Evolutionary conservation across 2,113 vertebrate genomes (phyloP).

Genomic region (Ictalurus punctatus): DNA sequence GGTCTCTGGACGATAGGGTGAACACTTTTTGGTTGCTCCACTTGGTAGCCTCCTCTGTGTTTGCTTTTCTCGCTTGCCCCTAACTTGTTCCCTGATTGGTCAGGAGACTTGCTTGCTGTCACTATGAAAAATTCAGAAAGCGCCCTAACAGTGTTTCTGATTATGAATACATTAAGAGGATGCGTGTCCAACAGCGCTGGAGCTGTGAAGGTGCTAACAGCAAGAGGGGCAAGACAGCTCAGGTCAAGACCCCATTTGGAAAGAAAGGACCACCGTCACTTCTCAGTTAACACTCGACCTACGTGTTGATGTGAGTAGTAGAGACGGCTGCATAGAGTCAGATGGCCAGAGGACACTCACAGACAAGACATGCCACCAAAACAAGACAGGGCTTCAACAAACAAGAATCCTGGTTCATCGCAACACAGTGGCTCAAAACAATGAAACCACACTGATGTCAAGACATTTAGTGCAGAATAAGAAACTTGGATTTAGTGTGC

Average conservation of each 20-base stretch:
- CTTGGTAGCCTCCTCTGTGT: neutral
- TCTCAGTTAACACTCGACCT: constrained; percentile 15
- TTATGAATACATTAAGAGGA: neutral
- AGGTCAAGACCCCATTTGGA: constrained; percentile 35
- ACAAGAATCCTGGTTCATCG: neutral
- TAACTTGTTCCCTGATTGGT: neutral
- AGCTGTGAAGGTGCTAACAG: neutral
- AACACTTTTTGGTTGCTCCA: neutral
- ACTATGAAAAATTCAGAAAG: neutral
- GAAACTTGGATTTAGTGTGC: neutral
- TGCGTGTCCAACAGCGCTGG: neutral
- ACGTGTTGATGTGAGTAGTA: constrained; percentile 30
- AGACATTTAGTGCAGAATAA: neutral
- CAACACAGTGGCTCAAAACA: neutral
- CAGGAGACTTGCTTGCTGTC: neutral
- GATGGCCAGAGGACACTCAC: constrained; percentile 30
- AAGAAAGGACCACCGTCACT: constrained; percentile 25
- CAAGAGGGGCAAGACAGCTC: neutral
- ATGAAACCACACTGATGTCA: neutral
- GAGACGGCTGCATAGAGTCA: constrained; percentile 25
- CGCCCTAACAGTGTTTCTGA: neutral
- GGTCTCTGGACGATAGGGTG: neutral
- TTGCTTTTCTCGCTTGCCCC: neutral
- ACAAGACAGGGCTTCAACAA: neutral
- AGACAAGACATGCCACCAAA: neutral